These are phyloP conservation scores for Saturnia japonica DNA, from an alignment of 2,888 invertebrate genomes.

Conservation along the genomic window DNA sequence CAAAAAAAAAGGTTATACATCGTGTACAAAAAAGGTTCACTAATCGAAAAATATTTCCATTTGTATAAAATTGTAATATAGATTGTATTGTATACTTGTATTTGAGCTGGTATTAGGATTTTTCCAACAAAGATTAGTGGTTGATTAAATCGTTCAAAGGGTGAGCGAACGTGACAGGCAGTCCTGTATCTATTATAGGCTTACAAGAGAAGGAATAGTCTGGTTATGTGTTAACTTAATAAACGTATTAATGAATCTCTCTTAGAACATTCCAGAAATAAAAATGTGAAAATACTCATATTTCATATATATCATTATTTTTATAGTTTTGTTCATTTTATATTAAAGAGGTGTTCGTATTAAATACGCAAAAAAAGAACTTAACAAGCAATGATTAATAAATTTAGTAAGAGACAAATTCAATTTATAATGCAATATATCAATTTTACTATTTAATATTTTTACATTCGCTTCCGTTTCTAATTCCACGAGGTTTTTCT, in stretches of 20 bases:
- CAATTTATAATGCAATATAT: too few relatives aligned
- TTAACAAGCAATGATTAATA: too few relatives aligned
- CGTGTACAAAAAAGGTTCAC: background rate
- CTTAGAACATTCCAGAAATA: background rate
- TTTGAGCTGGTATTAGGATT: too few relatives aligned
- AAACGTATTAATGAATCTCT: slow-evolving; percentile 4
- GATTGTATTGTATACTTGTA: background rate
- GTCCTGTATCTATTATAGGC: background rate
- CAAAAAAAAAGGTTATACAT: too few relatives aligned
- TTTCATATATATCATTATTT: background rate
- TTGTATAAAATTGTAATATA: background rate
- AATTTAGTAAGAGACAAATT: too few relatives aligned
- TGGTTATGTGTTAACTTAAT: background rate
- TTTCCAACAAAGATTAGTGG: too few relatives aligned
- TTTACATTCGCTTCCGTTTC: too few relatives aligned
- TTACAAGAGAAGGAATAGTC: background rate
- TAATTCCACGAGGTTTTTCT: too few relatives aligned
- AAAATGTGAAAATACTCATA: background rate
- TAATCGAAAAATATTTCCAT: background rate
- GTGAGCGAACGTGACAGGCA: background rate
- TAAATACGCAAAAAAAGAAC: too few relatives aligned
- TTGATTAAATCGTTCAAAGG: background rate
- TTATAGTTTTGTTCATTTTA: too few relatives aligned
- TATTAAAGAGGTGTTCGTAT: too few relatives aligned
- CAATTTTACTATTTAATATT: too few relatives aligned